Percentiles rank a stretch among this genome's conserved stretches.
These are phyloP conservation scores for Sporophila hypoxantha DNA, from an alignment of 2,113 vertebrate genomes.

Conservation along the genomic window DNA sequence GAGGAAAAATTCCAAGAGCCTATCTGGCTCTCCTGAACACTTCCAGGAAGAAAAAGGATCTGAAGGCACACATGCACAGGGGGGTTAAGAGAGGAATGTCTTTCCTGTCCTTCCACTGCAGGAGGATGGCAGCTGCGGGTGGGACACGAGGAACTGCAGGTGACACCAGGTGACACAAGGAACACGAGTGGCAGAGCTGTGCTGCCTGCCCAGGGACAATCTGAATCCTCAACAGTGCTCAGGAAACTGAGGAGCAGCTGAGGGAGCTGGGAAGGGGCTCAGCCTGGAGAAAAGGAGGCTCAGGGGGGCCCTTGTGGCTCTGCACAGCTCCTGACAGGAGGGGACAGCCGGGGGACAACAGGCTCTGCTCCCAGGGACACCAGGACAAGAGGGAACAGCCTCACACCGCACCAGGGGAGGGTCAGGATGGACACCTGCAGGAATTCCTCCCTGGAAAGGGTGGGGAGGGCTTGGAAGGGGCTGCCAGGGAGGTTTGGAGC, in stretches of 20 bases:
- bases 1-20: not conserved
- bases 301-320: not conserved
- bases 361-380: not conserved
- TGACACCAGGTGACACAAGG: not conserved
- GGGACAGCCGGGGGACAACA: accelerated
- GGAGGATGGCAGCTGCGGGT: not conserved
- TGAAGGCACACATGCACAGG: not conserved
- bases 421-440: accelerated
- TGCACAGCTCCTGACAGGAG: not conserved
- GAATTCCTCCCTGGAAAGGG: not conserved
- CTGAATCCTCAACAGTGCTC: not conserved
- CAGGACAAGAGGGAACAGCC: not conserved
- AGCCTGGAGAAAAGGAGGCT: not conserved
- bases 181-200: accelerated
- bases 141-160: not conserved
- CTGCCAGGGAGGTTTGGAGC: not conserved
- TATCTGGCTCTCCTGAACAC: not conserved
- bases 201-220: not conserved
- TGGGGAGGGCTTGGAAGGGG: not conserved
- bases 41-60: not conserved
- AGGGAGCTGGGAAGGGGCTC: not conserved
- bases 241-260: not conserved
- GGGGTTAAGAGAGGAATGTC: not conserved
- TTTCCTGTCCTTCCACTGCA: not conserved
- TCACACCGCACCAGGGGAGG: accelerated